Base-by-base conservation (phyloP, 2,113 vertebrate species). In the Pygoscelis antarcticus region DNA sequence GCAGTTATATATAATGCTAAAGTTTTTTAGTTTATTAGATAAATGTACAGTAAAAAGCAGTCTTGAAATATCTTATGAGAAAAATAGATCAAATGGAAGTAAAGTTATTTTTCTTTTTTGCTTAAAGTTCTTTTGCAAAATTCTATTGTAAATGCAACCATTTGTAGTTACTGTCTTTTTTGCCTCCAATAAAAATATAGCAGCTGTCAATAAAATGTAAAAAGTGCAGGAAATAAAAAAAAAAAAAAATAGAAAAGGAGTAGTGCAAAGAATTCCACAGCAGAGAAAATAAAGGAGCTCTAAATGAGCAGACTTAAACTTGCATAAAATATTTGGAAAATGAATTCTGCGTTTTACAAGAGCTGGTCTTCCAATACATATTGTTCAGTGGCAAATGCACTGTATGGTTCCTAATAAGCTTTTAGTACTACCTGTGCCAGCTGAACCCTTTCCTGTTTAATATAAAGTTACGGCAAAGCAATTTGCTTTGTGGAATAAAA, bases 401-500 rank as follows among this genome's bases (percentile, higher is more conserved):
- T 92, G 20, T 51, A 52, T n/a, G 57, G 17, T 38, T 95, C 42
- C 75, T 97, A 97, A 96, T 92, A 97, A 93, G 89, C 54, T 95
- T 95, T 97, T 95, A 97, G 84, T 71, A 76, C 47, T 95, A 81
- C 86, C 85, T 96, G 40, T 84, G 42, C 54, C 89, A 91, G 74
- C 30, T 95, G 91, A 97, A 92, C 38, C 61, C 75, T 96, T 97
- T 97, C 78, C 83, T 14, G 12, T 93, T 95, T 97, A 94, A 93
- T 91, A 60, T 5, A 3, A 97, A 68, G 40, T 70, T 83, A 95
- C 29, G 2, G 57, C 88, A 98, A 98, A 97, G 87, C 93, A 98
- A 98, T 98, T 98, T 98, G 76, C 93, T 98, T 96, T 97, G 89
- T 95, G 89, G 80, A 98, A 97, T 98, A 96, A 97, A 97, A 98